phyloP scores from a whole-genome alignment of 2,888 invertebrate genomes.

The Chrysolina americana region DNA sequence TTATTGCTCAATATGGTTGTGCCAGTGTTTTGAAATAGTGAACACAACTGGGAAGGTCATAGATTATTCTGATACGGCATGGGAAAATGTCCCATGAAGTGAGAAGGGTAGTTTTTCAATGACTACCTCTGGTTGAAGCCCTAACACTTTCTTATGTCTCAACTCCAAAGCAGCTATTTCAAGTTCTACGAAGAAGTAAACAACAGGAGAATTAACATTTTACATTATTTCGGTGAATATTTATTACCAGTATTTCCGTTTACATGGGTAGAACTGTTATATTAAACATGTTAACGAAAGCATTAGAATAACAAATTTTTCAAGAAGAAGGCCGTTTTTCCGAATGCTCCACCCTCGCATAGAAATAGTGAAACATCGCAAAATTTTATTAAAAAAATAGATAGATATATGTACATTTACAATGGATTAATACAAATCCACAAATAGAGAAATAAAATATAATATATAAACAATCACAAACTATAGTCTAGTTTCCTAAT shows the following conservation, averaged over 20 bases:
- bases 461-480: no score
- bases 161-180: background rate
- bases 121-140: background rate
- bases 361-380: no score
- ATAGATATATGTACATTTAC: no score
- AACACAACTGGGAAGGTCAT: background rate
- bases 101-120: slow-evolving; percentile 2
- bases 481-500: no score
- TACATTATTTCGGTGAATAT: slow-evolving; percentile 7
- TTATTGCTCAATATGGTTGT: background rate
- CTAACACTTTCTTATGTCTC: background rate
- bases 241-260: slow-evolving; percentile 16
- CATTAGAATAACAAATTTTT: slow-evolving; percentile 1
- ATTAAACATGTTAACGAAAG: background rate
- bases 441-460: no score
- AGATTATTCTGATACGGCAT: background rate
- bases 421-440: no score
- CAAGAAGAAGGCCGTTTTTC: background rate
- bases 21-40: background rate
- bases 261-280: background rate
- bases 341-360: background rate
- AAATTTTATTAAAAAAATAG: no score
- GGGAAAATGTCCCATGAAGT: background rate
- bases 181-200: background rate
- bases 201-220: background rate